Conservation (phyloP, 92 coral and sea anemone species). For the Parazoanthus darwini region DNA sequence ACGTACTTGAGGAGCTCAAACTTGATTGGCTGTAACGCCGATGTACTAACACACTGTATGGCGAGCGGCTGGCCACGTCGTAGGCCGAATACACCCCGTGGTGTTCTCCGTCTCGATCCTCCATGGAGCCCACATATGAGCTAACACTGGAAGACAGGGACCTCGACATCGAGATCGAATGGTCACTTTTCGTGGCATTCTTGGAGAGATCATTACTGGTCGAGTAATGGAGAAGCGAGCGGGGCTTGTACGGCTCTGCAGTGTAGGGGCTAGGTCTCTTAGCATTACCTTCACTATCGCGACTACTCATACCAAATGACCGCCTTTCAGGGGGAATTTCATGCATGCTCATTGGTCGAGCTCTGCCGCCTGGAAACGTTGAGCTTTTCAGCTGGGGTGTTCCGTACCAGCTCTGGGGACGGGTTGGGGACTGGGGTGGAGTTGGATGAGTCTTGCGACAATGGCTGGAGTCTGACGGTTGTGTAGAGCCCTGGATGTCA, state of each 20-base stretch:
- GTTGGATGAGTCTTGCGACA: not conserved
- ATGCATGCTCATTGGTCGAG: constrained; percentile 74
- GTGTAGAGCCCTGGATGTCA: not conserved
- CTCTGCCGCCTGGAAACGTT: constrained; percentile 18
- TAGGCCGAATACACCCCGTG: constrained; percentile 89
- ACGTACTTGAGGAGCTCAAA: constrained; percentile 83
- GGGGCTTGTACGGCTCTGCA: constrained; percentile 34
- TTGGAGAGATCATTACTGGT: not conserved
- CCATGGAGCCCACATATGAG: constrained; percentile 79
- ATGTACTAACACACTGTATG: constrained; percentile 60
- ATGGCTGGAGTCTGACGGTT: not conserved
- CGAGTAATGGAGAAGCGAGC: constrained; percentile 9
- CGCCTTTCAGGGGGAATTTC: constrained; percentile 50
- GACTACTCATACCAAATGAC: not conserved
- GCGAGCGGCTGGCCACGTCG: constrained; percentile 81
- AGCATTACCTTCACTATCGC: not conserved
- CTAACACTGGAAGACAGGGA: constrained; percentile 83
- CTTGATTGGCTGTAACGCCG: constrained; percentile 85
- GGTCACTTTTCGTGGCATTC: constrained; percentile 17
- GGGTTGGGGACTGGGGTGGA: constrained; percentile 4
- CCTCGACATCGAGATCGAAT: constrained; percentile 53
- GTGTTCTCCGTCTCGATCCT: constrained; percentile 71
- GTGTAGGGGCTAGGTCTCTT: constrained; percentile 5
- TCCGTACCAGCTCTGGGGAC: constrained; percentile 70
- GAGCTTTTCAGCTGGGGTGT: constrained; percentile 43